phyloP scores from a whole-genome alignment of 2,888 invertebrate species.

The Epistrophe grossulariae region DNA sequence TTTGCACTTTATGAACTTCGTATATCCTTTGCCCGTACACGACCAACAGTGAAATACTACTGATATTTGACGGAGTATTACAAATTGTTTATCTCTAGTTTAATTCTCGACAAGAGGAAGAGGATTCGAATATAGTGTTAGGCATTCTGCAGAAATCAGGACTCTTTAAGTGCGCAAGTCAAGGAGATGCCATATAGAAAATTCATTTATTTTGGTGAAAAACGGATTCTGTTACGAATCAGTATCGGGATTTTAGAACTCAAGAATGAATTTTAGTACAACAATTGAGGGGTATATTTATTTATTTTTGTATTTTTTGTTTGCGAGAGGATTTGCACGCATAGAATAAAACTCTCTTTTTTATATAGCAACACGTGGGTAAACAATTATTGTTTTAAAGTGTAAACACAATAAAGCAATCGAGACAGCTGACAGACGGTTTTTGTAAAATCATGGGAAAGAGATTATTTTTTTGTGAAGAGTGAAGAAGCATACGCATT shows the following conservation, averaged over 20 bases:
- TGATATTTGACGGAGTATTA: constrained; percentile 43
- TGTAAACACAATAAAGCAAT: constrained; percentile 15
- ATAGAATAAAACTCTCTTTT: background rate
- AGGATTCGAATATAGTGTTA: background rate
- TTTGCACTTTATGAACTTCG: constrained; percentile 35
- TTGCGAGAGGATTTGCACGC: background rate
- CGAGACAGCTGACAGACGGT: constrained; percentile 65
- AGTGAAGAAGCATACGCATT: background rate
- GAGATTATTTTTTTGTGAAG: background rate
- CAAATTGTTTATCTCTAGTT: constrained; percentile 63
- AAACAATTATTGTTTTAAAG: constrained; percentile 52
- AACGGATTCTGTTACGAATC: background rate
- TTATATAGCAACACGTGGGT: constrained; percentile 66
- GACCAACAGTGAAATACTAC: constrained; percentile 73
- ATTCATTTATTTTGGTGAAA: constrained; percentile 50
- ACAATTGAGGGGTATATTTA: background rate
- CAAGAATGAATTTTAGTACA: constrained; percentile 60
- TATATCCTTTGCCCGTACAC: constrained; percentile 64
- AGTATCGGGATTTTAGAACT: background rate
- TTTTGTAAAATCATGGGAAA: constrained; percentile 1
- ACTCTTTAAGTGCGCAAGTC: constrained; percentile 34
- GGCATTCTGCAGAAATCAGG: background rate
- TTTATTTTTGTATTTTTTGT: background rate
- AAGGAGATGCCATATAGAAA: background rate
- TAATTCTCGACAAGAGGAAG: background rate